Evolutionary conservation across 1,140 invertebrate species (phyloP), one percentile per base, ranked within the genome.

Genomic region (Platyscapa corneri): DNA sequence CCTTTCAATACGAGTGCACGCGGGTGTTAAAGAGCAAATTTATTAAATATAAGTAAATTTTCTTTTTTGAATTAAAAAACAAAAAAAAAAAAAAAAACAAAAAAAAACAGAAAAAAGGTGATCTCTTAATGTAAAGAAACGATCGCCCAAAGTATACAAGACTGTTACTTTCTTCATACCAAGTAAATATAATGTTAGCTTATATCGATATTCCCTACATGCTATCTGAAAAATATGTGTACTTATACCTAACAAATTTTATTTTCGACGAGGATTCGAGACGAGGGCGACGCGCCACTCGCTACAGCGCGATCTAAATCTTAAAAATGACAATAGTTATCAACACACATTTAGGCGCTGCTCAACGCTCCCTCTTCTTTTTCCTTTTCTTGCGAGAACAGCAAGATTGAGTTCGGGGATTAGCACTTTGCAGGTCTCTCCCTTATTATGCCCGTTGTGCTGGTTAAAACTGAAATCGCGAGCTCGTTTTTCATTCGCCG

Each of bases 401-500:
- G n/a, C 34, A 37, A 85, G 77, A 80, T 64, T 56, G 14, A 80
- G 32, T 75, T 85, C 30, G 5, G n/a, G 64, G 18, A 85, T 75
- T 80, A 64, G 53, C 67, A 56, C 46, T 7, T n/a, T 46, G 32
- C 6, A 46, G 60, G 32, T 72, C 65, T 34, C 32, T 10, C 20
- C 18, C 1, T n/a, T 53, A 53, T 20, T n/a, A n/a, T n/a, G n/a
- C n/a, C n/a, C n/a, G n/a, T n/a, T n/a, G n/a, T n/a, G n/a, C n/a
- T n/a, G n/a, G n/a, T n/a, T n/a, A n/a, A n/a, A n/a, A n/a, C n/a
- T n/a, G n/a, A n/a, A n/a, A n/a, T n/a, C n/a, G n/a, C n/a, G n/a
- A n/a, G n/a, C n/a, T n/a, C n/a, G n/a, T n/a, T n/a, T n/a, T n/a
- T n/a, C n/a, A n/a, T n/a, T 60, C 20, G 23, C 10, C 27, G 56